Percentiles rank a stretch among this genome's conserved stretches.
Conservation (phyloP, 1,140 invertebrate genomes). For the Aricia agestis region DNA sequence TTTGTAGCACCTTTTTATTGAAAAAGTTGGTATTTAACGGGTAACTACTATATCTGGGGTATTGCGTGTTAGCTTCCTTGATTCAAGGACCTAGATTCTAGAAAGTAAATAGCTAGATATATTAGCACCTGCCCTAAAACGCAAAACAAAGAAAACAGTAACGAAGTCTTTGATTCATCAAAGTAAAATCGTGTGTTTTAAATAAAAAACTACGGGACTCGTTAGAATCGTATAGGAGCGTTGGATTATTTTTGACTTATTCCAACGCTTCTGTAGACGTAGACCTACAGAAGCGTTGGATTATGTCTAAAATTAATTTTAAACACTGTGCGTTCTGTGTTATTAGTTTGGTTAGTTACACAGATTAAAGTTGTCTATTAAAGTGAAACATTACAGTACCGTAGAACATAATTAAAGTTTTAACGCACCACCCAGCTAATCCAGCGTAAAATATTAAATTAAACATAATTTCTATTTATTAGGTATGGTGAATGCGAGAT, state of each 20-base stretch:
- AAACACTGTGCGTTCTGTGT: not conserved
- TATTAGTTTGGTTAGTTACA: not conserved
- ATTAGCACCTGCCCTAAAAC: too few relatives aligned
- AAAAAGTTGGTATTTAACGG: conserved; percentile 9
- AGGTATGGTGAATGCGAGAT: not conserved
- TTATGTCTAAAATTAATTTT: not conserved
- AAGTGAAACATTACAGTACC: not conserved
- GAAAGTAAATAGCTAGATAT: too few relatives aligned
- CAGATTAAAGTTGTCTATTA: not conserved
- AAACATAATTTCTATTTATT: not conserved
- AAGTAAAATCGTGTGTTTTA: not conserved
- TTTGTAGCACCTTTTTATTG: conserved; percentile 5
- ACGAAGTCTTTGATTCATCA: too few relatives aligned
- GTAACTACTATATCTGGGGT: conserved; percentile 19
- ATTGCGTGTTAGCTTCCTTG: not conserved
- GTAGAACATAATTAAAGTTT: not conserved
- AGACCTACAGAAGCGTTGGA: not conserved
- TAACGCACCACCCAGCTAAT: not conserved
- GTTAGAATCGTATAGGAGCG: not conserved
- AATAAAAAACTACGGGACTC: not conserved
- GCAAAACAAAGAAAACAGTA: too few relatives aligned
- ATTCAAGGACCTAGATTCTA: not conserved
- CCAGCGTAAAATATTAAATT: not conserved
- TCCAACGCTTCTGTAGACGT: too few relatives aligned
- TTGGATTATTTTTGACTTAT: too few relatives aligned